Base-by-base conservation (phyloP, 1,140 invertebrate species). In the Venturia canescens region DNA sequence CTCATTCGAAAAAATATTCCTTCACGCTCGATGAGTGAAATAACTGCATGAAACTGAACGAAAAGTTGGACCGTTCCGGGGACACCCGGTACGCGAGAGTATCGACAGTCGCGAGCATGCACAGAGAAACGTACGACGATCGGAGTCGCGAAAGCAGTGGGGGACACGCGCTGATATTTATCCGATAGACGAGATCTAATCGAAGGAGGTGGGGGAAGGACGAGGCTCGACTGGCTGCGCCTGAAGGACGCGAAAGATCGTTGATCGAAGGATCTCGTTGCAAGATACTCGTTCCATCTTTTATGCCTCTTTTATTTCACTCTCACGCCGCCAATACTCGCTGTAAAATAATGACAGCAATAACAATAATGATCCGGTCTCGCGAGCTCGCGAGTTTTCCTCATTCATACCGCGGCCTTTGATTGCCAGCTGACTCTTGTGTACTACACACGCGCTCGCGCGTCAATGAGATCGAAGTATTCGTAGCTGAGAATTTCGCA, bases 161-260 rank as follows among this genome's bases (percentile, higher is more conserved):
- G 50, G 50, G 50, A 53, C 50, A 53, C 50, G n/a, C n/a, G n/a
- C n/a, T 21, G 18, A 53, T 53, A 53, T 53, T 53, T 53, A 53
- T 53, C 50, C 50, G 50, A 53, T 53, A 21, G 50, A 53, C 50
- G 2, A 53, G 50, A 53, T 53, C 50, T 18, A 53, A 53, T 53
- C 18, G 50, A n/a, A 53, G 16, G 50, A 53, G 50, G n/a, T 53
- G 38, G n/a, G 38, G n/a, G 50, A 53, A 53, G 18, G 50, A 53
- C 50, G 50, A 53, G 50, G n/a, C 50, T 21, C 18, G 50, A 53
- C 50, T 50, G 48, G 11, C 11, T 53, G n/a, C 50, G n/a, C 16
- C 18, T 53, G 50, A 53, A 53, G 50, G 50, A 53, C 50, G 50
- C 50, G 4, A 53, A 53, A 53, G 50, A 53, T 53, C 50, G 50